Evolutionary conservation across 2,797 vertebrate genomes (phyloP), one percentile per base, ranked within the genome.

Genomic region (Chaunax sp.): DNA sequence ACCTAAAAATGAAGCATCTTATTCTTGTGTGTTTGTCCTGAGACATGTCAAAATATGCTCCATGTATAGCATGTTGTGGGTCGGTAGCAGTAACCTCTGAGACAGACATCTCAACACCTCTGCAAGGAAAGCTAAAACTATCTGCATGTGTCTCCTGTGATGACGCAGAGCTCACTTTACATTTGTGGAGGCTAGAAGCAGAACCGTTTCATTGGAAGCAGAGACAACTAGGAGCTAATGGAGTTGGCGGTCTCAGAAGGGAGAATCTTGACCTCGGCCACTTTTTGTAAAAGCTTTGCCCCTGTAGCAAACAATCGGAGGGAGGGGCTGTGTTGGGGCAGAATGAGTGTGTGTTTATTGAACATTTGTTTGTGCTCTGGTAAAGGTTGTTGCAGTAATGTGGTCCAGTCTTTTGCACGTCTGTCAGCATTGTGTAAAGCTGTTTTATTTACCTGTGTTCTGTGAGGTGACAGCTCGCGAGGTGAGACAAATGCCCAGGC

Each of bases 231-330:
- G 60, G 72, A 87, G 89, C 89, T 92, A 93, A 90, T 93, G 92
- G 93, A 90, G 87, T 72, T 0, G 68, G 71, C 79, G 74, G 69
- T 82, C 87, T 88, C 89, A 86, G 72, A 35, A 52, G 90, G 86
- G 74, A 83, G 44, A 75, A 69, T 66, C 65, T 64, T 89, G 78
- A 87, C 85, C 86, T 44, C 38, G 75, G 72, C 78, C 87, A 80
- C 88, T 82, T 85, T 91, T 87, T 87, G 87, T 93, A 86, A 93
- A 92, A 94, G 92, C 90, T 93, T 93, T 90, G 67, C 68, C 84
- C 88, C 87, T 80, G 70, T 85, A 84, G 74, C 84, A 86, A 89
- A 90, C 84, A 85, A 75, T 85, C 51, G 44, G 40, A 64, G 72
- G 85, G 84, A 78, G 80, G 83, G 78, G 74, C 70, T 20, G 26